Evolutionary conservation across 2,888 invertebrate genomes (phyloP).

Genomic region (Cerastoderma edule): DNA sequence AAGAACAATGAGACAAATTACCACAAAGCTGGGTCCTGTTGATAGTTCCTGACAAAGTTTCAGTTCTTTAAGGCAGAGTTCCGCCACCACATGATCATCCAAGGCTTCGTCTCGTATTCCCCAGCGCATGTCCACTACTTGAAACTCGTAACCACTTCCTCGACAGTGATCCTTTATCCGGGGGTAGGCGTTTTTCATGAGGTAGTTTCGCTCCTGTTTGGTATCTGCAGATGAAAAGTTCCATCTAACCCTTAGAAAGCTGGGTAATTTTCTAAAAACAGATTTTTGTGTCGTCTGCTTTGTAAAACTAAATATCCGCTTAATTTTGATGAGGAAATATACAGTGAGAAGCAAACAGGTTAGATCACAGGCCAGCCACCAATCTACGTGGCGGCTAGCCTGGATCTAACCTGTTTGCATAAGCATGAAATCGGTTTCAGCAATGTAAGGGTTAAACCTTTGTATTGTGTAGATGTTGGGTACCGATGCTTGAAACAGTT

Average conservation of each 20-base stretch:
- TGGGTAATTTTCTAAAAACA: not conserved
- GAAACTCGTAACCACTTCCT: conserved; percentile 79
- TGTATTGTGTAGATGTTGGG: too few species aligned
- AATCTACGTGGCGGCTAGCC: too few species aligned
- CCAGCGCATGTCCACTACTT: conserved; percentile 81
- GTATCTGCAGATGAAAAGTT: conserved; percentile 72
- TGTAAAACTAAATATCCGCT: too few species aligned
- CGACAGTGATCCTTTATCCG: conserved; percentile 76
- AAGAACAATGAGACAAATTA: conserved; percentile 36
- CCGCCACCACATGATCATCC: conserved; percentile 80
- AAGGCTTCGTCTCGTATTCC: conserved; percentile 79
- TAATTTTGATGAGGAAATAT: not conserved
- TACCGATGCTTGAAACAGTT: too few species aligned
- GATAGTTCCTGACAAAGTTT: conserved; percentile 78
- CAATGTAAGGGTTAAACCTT: too few species aligned
- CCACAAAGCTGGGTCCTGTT: conserved; percentile 81
- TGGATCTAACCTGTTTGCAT: too few species aligned
- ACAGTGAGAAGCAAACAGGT: not conserved
- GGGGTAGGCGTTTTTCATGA: conserved; percentile 79
- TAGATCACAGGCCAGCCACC: not conserved
- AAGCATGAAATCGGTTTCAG: too few species aligned
- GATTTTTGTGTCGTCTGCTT: not conserved
- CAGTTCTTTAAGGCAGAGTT: conserved; percentile 79
- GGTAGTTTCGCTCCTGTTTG: conserved; percentile 73
- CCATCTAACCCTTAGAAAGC: conserved; percentile 46